Percentiles rank a stretch among this genome's conserved stretches.
Conservation (phyloP, 1,140 invertebrate species). For the Zaprionus africanus region DNA sequence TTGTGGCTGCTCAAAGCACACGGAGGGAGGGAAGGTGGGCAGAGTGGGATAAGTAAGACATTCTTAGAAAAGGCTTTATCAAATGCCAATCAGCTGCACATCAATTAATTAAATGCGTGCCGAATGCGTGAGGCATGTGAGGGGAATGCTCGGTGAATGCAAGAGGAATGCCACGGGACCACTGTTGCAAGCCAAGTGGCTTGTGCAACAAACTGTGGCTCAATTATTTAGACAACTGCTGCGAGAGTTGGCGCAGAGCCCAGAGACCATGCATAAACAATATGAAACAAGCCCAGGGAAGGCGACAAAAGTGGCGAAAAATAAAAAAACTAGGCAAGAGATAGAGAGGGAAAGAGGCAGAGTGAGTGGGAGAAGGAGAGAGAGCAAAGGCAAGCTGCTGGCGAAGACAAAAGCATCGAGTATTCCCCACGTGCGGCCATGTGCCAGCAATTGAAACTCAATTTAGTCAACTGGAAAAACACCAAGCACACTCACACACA, state of each 20-base stretch:
- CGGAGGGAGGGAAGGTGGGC: not conserved
- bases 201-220: slow-evolving; percentile 36
- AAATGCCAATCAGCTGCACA: slow-evolving; percentile 46
- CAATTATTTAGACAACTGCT: slow-evolving; percentile 69
- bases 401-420: slow-evolving; percentile 54
- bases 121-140: not conserved
- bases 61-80: slow-evolving; percentile 25
- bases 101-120: slow-evolving; percentile 61
- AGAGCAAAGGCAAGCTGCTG: not conserved
- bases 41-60: not conserved
- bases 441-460: slow-evolving; percentile 80
- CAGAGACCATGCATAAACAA: slow-evolving; percentile 65
- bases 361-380: not conserved
- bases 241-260: slow-evolving; percentile 12
- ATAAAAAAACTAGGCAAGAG: slow-evolving; percentile 27
- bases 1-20: slow-evolving; percentile 13
- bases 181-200: not conserved
- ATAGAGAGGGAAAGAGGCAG: not conserved
- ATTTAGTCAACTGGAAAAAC: slow-evolving; percentile 74
- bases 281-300: slow-evolving; percentile 42
- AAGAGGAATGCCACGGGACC: not conserved
- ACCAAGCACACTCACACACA: slow-evolving; percentile 18
- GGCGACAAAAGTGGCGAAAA: slow-evolving; percentile 47
- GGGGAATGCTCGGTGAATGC: not conserved
- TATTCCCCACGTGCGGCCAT: slow-evolving; percentile 77